phyloP scores from a whole-genome alignment of 2,888 invertebrate genomes.

The Caradrina clavipalpis region DNA sequence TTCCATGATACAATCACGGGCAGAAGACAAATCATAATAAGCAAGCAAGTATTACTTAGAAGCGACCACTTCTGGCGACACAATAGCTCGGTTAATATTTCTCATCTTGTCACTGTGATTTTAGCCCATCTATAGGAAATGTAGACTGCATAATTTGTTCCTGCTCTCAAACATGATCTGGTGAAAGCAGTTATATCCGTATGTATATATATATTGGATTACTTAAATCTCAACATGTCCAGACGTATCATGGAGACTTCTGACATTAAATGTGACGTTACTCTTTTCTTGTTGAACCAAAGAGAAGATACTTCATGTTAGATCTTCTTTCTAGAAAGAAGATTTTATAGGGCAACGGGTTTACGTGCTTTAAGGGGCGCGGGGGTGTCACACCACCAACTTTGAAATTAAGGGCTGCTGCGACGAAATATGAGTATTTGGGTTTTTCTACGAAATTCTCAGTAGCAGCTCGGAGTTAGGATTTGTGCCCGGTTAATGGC shows the following conservation, averaged over 20 bases:
- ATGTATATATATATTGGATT: slow-evolving; percentile 13
- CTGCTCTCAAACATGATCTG: slow-evolving; percentile 65
- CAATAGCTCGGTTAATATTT: slow-evolving; percentile 75
- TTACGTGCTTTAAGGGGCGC: no score
- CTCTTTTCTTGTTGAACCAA: background rate
- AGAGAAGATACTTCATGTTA: slow-evolving; percentile 23
- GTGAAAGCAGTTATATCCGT: slow-evolving; percentile 34
- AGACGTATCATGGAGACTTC: slow-evolving; percentile 1
- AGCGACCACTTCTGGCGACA: slow-evolving; percentile 78
- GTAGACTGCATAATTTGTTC: slow-evolving; percentile 35
- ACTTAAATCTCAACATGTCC: slow-evolving; percentile 40
- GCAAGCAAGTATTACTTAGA: slow-evolving; percentile 69
- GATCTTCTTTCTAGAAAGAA: slow-evolving; percentile 15
- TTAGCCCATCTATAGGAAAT: slow-evolving; percentile 56
- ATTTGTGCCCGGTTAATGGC: no score
- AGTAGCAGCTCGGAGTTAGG: no score
- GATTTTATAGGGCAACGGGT: background rate
- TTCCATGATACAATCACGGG: no score
- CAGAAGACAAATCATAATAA: no score
- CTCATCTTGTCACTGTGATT: slow-evolving; percentile 78
- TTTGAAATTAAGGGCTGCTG: no score
- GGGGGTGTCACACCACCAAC: no score
- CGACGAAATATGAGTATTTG: no score
- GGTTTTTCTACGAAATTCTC: no score
- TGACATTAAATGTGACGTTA: slow-evolving; percentile 25